phyloP scores from a whole-genome alignment of 1,140 invertebrate species.

The Stegodyphus mimosarum region DNA sequence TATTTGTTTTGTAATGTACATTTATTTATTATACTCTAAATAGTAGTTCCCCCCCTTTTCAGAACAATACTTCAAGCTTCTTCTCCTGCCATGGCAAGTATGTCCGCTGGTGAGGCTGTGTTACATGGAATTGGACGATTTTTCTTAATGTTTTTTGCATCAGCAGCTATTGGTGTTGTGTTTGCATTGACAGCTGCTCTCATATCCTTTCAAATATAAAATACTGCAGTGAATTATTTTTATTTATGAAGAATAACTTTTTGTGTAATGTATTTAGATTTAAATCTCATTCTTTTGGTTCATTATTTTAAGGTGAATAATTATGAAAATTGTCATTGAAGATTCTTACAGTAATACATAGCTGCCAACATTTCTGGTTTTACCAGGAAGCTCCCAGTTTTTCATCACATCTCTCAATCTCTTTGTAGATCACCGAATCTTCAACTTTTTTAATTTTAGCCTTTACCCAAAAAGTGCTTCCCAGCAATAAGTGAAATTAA shows the following conservation, averaged over 20 bases:
- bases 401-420: too few species aligned
- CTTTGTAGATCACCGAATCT: too few species aligned
- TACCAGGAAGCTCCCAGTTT: too few species aligned
- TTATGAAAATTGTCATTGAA: too few species aligned
- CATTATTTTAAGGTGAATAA: too few species aligned
- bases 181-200: slow-evolving; percentile 95
- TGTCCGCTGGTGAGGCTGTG: slow-evolving; percentile 81
- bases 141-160: slow-evolving; percentile 98
- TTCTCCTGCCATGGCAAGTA: slow-evolving; percentile 76
- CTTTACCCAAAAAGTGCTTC: too few species aligned
- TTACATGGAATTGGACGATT: slow-evolving; percentile 91
- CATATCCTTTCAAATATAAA: slow-evolving; percentile 70
- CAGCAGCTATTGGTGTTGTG: slow-evolving; percentile 94
- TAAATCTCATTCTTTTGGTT: too few species aligned
- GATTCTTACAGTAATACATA: too few species aligned
- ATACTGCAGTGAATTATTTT: neutral
- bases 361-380: too few species aligned
- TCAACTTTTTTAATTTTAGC: too few species aligned
- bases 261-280: too few species aligned
- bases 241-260: slow-evolving; percentile 9
- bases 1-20: neutral
- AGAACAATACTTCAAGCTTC: slow-evolving; percentile 76
- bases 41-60: slow-evolving; percentile 29
- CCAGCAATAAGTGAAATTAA: too few species aligned
- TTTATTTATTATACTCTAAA: neutral